phyloP scores from a whole-genome alignment of 2,113 vertebrate species.

The Pipa parva region DNA sequence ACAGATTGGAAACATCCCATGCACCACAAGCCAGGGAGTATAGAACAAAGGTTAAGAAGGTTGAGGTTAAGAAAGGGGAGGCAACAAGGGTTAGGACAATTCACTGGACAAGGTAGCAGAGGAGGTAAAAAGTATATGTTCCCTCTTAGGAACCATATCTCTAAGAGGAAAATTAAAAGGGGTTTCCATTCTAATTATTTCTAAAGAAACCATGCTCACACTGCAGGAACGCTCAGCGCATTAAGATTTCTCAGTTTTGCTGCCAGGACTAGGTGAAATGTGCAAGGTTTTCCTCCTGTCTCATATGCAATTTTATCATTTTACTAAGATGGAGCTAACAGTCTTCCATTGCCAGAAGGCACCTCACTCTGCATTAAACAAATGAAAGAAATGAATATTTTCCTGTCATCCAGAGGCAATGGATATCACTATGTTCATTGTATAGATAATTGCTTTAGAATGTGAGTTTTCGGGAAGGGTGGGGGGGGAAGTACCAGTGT shows the following conservation, averaged over 20 bases:
- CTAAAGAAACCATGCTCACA: conserved; percentile 5
- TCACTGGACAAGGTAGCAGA: no score
- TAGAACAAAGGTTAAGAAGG: no score
- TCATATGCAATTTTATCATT: conserved; percentile 38
- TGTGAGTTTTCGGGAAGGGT: conserved; percentile 30
- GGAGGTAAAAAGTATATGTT: no score
- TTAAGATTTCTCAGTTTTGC: conserved; percentile 28
- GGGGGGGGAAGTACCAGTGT: conserved; percentile 14
- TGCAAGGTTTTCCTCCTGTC: conserved; percentile 9
- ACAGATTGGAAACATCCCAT: no score
- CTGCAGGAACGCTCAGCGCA: conserved; percentile 17
- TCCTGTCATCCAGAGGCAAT: conserved; percentile 34
- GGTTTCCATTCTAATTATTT: conserved; percentile 18
- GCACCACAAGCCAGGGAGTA: no score
- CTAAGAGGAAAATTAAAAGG: background rate
- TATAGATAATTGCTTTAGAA: conserved; percentile 35
- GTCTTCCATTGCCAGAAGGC: conserved; percentile 37
- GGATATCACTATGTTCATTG: conserved; percentile 40
- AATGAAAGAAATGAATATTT: conserved; percentile 41
- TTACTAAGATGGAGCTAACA: conserved; percentile 35
- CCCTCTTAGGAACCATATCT: no score
- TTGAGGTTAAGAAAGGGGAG: no score
- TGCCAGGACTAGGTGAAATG: conserved; percentile 18
- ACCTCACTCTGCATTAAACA: conserved; percentile 41
- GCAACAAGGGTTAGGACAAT: no score